phyloP scores from a whole-genome alignment of 2,888 invertebrate genomes.

The Notocelia uddmanniana region DNA sequence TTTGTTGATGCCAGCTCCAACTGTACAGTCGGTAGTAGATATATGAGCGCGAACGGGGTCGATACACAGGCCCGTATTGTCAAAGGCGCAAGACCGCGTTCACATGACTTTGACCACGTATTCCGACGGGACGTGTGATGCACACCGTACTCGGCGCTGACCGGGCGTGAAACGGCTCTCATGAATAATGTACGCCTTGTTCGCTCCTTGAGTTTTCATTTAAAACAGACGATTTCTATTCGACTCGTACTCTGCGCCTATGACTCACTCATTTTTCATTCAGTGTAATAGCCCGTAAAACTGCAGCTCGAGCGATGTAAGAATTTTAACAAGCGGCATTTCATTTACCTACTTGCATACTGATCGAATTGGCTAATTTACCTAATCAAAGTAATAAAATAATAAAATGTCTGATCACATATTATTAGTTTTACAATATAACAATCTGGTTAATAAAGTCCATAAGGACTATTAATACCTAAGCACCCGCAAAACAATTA shows the following conservation, averaged over 20 bases:
- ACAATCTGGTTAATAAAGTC: slow-evolving; percentile 1
- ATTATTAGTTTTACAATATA: no score
- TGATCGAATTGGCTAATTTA: slow-evolving; percentile 55
- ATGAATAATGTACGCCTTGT: slow-evolving; percentile 83
- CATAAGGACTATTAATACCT: slow-evolving; percentile 7
- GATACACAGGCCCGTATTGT: slow-evolving; percentile 8
- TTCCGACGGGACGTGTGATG: slow-evolving; percentile 45
- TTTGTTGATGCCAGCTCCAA: slow-evolving; percentile 60
- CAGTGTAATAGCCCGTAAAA: slow-evolving; percentile 82
- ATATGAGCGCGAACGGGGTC: not conserved
- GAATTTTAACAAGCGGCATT: slow-evolving; percentile 76
- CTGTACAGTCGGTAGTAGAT: slow-evolving; percentile 29
- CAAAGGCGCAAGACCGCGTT: slow-evolving; percentile 12
- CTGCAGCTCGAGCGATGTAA: slow-evolving; percentile 72
- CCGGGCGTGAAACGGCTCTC: slow-evolving; percentile 75
- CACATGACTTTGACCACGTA: not conserved
- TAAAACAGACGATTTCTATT: slow-evolving; percentile 85
- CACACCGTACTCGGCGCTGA: slow-evolving; percentile 57
- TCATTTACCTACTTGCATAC: slow-evolving; percentile 63
- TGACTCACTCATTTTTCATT: slow-evolving; percentile 84
- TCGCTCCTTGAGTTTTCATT: slow-evolving; percentile 83
- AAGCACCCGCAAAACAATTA: not conserved
- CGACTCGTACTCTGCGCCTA: slow-evolving; percentile 80
- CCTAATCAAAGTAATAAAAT: slow-evolving; percentile 14
- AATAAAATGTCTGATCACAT: not conserved